Evolutionary conservation across 2,888 invertebrate genomes (phyloP), one percentile per base, ranked within the genome.

Genomic region (Hypselothyrea guttata): DNA sequence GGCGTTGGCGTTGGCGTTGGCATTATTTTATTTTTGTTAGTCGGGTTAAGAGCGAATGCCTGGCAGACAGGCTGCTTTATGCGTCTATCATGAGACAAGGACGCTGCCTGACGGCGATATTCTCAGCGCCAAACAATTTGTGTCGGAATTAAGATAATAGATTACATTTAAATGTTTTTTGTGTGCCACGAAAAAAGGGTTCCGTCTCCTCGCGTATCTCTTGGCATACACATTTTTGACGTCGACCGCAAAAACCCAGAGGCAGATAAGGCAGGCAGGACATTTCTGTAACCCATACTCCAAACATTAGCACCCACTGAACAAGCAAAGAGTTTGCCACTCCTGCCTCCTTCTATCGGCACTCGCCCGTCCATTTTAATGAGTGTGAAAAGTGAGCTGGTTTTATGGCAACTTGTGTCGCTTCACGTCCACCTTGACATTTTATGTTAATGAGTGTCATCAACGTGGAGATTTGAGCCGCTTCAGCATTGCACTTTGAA

Each of bases 101-200:
- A 16, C 40, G 18, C 16, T 11, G 2, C 13, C 35, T 22, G 33
- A 12, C 44, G 30, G 49, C 49, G 45, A 57, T 48, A 53, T 49
- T 47, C 51, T 56, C 46, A 47, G 55, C 55, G 63, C 56, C 81
- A 71, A 83, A 83, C 86, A 85, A 82, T 82, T 82, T 82, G 86
- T 85, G 74, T 74, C 65, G 84, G 81, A 76, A 82, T 82, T 85
- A 82, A 85, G 81, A 82, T 85, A 82, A 82, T 82, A 82, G 86
- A 85, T 85, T 85, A 76, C 75, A 85, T 85, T 85, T 82, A 85
- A 85, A 81, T 79, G 85, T 49, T 66, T 75, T 45, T 41, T 33
- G 34, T 35, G 15, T 33, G 38, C 11, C 4, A 11, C 7, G 11
- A 4, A 53, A 77, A 78, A 78, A 75, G 85, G 85, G 78, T 78